A percentile compares a stretch with the other conserved stretches of the same genome.
Evolutionary conservation across 2,888 invertebrate species (phyloP).

Genomic region (Lapara coniferarum): DNA sequence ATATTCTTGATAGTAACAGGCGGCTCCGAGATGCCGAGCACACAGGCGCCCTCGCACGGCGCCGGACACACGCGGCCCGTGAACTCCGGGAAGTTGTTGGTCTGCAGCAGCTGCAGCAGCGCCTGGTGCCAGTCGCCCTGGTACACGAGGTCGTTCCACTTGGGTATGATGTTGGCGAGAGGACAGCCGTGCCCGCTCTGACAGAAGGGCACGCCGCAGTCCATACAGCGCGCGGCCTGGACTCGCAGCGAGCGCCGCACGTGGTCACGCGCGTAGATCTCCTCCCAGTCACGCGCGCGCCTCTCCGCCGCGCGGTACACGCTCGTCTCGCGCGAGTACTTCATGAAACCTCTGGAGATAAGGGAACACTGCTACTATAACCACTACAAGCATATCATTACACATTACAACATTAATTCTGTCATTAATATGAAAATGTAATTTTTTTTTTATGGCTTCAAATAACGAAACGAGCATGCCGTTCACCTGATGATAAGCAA

Average conservation of each 20-base stretch:
- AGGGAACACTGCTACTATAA: background rate
- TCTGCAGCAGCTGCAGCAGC: constrained; percentile 95
- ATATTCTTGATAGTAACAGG: constrained; percentile 99
- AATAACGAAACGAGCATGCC: no score
- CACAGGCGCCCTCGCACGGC: constrained; percentile 99
- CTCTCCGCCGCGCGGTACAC: constrained; percentile 94
- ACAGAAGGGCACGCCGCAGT: constrained; percentile 99
- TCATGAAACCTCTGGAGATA: constrained; percentile 92
- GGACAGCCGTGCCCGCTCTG: constrained; percentile 93
- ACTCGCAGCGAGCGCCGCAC: constrained; percentile 94
- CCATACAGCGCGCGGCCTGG: constrained; percentile 99
- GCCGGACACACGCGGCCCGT: constrained; percentile 98
- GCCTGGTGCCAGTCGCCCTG: constrained; percentile 97
- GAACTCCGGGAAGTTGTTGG: constrained; percentile 99
- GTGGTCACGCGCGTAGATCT: constrained; percentile 94
- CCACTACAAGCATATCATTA: no score
- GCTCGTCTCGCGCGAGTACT: constrained; percentile 94
- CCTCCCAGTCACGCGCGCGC: constrained; percentile 97
- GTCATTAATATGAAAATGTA: no score
- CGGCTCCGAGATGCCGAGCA: constrained; percentile 96
- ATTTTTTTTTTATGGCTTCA: no score
- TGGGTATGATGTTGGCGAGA: constrained; percentile 98
- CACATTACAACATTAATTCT: no score
- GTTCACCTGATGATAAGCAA: no score
- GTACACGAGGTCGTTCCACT: constrained; percentile 99